A percentile compares a stretch with the other conserved stretches of the same genome.
Evolutionary conservation across 2,113 vertebrate genomes (phyloP).

Genomic region (Misgurnus mizolepis): DNA sequence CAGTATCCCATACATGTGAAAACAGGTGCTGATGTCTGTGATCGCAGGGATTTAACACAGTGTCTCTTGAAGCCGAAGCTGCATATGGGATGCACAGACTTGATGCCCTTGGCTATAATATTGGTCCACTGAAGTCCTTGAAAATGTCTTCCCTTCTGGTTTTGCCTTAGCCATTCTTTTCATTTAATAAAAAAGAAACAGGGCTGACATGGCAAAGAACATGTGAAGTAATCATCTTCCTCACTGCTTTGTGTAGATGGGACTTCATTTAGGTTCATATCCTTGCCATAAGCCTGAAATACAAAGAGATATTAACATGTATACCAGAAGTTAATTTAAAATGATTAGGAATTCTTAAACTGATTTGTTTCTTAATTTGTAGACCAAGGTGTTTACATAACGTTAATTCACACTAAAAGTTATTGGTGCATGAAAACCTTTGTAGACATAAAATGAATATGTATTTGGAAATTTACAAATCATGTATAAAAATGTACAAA

Average conservation of each 20-base stretch:
- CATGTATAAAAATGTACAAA: too few species aligned
- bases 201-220: background rate
- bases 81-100: background rate
- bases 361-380: too few species aligned
- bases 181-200: background rate
- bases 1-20: background rate
- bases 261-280: too few species aligned
- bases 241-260: background rate
- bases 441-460: too few species aligned
- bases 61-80: background rate
- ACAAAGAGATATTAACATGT: too few species aligned
- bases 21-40: background rate
- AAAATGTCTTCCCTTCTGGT: background rate
- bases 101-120: background rate
- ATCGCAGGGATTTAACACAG: background rate
- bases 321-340: too few species aligned
- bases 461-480: too few species aligned
- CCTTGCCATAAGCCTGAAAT: too few species aligned
- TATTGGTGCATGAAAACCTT: too few species aligned
- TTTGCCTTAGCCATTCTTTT: background rate
- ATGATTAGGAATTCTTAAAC: too few species aligned
- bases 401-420: too few species aligned
- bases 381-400: too few species aligned
- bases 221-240: background rate
- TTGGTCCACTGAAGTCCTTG: conserved; percentile 12